Percentiles rank a stretch among this genome's conserved stretches.
These are phyloP conservation scores for Zophobas atratus DNA, from an alignment of 1,140 invertebrate species.

Conservation along the genomic window DNA sequence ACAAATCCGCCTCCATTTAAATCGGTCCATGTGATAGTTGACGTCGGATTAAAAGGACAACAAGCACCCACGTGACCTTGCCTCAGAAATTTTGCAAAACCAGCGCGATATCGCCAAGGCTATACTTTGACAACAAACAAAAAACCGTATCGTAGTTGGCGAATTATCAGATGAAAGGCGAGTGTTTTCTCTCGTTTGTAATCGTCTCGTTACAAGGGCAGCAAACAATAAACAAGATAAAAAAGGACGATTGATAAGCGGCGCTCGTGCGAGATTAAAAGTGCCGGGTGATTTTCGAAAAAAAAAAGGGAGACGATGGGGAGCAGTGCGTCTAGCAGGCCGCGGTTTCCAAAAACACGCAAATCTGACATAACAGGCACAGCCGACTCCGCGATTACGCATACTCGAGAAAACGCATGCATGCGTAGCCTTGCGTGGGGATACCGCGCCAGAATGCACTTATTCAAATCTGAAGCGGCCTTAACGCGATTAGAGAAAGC, in stretches of 20 bases:
- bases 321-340: neutral
- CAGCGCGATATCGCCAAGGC: no score
- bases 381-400: constrained; percentile 41
- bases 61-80: no score
- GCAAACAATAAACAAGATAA: constrained; percentile 46
- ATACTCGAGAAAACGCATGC: constrained; percentile 53
- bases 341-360: neutral
- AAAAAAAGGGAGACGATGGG: neutral
- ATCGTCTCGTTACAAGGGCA: constrained; percentile 42
- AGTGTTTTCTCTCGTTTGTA: constrained; percentile 34
- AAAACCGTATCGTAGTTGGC: no score
- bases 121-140: no score
- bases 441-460: constrained; percentile 54
- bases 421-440: constrained; percentile 58
- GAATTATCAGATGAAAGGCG: constrained; percentile 16
- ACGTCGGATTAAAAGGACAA: no score
- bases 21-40: no score
- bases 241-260: constrained; percentile 16
- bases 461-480: constrained; percentile 46
- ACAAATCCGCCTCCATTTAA: no score
- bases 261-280: neutral
- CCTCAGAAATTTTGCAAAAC: neutral
- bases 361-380: neutral
- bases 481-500: constrained; percentile 15
- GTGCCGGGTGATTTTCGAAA: neutral